Evolutionary conservation across 2,113 vertebrate genomes (phyloP), one percentile per base, ranked within the genome.

Genomic region (Centrocercus urophasianus): DNA sequence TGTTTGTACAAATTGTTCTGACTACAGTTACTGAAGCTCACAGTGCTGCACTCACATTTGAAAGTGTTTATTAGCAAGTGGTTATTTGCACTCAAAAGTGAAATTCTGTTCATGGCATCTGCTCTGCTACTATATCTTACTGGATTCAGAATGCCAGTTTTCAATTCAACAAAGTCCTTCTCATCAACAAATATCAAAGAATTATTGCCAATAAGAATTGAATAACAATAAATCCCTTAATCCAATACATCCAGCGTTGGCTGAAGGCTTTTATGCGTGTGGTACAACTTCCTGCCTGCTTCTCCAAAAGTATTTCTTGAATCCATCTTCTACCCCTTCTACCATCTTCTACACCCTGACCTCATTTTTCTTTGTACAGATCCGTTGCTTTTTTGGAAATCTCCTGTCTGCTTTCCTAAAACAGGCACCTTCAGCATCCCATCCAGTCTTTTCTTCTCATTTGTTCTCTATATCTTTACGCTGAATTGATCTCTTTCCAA

Each of bases 81-180:
- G 16, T 54, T 85, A 63, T 70, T 77, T 89, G 42, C 11, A 50
- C 28, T 83, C 19, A 93, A 40, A 90, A 83, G 27, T 21, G 5
- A 85, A 92, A 82, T 87, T 89, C 45, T 79, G 24, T 70, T 88
- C 43, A 20, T 63, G 50, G 69, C n/a, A 47, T 83, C 66, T 86
- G 56, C 28, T 67, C 36, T 91, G n/a, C 52, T 71, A 11, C 24
- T 88, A 11, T 69, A 52, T 42, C 56, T 77, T 48, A 84, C 24
- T 3, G 11, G 82, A 80, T 16, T 36, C 50, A 77, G 69, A 93
- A 63, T 20, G 25, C 43, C n/a, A 86, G 27, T 82, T 92, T 86
- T 91, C 72, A 79, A 64, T 87, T 93, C 82, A 80, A 73, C 4
- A 71, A 90, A 60, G 43, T 80, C 84, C 45, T 93, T 89, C n/a